These are phyloP conservation scores for Malurus melanocephalus DNA, from an alignment of 2,113 vertebrate species.

Conservation along the genomic window DNA sequence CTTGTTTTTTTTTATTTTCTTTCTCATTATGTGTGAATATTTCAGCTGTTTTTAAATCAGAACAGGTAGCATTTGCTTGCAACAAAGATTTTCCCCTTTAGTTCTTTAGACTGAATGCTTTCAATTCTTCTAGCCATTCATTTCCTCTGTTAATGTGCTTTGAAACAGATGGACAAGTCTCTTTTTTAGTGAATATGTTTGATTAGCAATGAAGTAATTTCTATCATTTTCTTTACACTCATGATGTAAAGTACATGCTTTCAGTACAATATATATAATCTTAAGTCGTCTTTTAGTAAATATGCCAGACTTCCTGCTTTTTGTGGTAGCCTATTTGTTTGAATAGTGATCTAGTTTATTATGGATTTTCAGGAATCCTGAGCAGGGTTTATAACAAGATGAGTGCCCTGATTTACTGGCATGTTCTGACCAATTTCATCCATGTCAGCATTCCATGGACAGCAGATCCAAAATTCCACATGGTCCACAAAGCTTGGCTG, in stretches of 20 bases:
- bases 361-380: neutral
- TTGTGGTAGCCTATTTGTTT: neutral
- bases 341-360: neutral
- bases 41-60: neutral
- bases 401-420: neutral
- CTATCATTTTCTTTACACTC: neutral
- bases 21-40: neutral
- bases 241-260: neutral
- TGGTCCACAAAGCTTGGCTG: neutral
- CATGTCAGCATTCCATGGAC: fast-evolving
- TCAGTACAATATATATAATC: neutral
- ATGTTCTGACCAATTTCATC: neutral
- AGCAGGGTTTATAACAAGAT: neutral
- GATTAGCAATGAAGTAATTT: neutral
- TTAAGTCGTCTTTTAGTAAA: neutral
- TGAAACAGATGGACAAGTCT: neutral
- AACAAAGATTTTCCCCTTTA: neutral
- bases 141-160: neutral
- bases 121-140: neutral
- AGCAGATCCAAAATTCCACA: neutral
- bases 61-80: neutral
- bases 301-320: neutral
- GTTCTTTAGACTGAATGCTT: neutral
- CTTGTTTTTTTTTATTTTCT: neutral
- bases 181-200: neutral